phyloP scores from a whole-genome alignment of 2,113 vertebrate genomes.

The Oxygymnocypris stewartii region DNA sequence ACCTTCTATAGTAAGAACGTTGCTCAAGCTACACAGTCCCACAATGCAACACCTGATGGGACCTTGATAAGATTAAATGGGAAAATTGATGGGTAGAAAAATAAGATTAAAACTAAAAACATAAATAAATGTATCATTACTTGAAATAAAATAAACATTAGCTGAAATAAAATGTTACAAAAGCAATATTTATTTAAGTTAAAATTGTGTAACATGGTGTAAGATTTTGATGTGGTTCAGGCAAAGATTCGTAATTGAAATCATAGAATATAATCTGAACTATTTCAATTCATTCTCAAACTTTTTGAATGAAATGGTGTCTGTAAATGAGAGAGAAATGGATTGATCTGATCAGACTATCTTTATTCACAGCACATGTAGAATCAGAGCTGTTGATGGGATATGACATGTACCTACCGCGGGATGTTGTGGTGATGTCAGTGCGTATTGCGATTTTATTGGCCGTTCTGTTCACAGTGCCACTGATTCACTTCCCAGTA shows the following conservation, averaged over 20 bases:
- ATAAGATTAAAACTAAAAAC: too few species aligned
- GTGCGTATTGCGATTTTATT: conserved; percentile 87
- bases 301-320: conserved; percentile 23
- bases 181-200: too few species aligned
- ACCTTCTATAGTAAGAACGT: conserved; percentile 90
- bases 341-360: background rate
- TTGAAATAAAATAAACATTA: too few species aligned
- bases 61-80: too few species aligned
- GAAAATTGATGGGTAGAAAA: too few species aligned
- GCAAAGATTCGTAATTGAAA: too few species aligned
- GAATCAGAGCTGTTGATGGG: conserved; percentile 84
- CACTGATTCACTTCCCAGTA: conserved; percentile 95
- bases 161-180: too few species aligned
- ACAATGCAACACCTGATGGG: too few species aligned
- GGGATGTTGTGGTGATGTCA: conserved; percentile 80
- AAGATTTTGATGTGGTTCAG: too few species aligned
- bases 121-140: too few species aligned
- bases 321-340: conserved; percentile 24
- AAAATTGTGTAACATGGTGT: too few species aligned
- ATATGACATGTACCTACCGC: conserved; percentile 82
- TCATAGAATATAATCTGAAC: background rate
- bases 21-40: too few species aligned
- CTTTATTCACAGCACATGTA: conserved; percentile 78
- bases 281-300: background rate
- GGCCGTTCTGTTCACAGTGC: conserved; percentile 88